Evolutionary conservation across 1,140 invertebrate species (phyloP).

Genomic region (Pseudobourletiella spinata): DNA sequence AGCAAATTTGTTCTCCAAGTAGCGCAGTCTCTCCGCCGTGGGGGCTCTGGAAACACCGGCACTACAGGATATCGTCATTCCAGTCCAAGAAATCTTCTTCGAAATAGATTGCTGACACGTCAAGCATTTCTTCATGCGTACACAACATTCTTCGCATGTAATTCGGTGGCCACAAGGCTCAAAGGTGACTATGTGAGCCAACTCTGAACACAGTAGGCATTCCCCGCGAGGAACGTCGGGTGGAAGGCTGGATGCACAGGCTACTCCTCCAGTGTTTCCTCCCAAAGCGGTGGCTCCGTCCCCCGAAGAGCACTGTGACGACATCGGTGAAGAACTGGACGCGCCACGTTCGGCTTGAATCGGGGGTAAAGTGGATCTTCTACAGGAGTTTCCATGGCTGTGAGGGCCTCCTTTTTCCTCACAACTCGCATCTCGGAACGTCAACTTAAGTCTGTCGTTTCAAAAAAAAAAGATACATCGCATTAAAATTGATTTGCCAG

Average conservation of each 20-base stretch:
- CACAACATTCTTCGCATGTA: conserved; percentile 64
- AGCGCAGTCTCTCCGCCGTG: conserved; percentile 56
- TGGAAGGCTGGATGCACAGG: background rate
- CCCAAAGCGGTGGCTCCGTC: too few relatives aligned
- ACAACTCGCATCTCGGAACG: background rate
- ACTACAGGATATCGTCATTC: conserved; percentile 5
- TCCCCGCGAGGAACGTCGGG: conserved; percentile 39
- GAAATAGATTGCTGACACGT: conserved; percentile 55
- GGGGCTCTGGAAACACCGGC: conserved; percentile 37
- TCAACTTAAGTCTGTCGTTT: background rate
- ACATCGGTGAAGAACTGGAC: too few relatives aligned
- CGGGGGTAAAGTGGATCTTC: too few relatives aligned
- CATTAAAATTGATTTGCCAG: too few relatives aligned
- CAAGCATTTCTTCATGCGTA: conserved; percentile 71
- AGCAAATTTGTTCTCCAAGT: conserved; percentile 72
- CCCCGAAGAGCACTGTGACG: too few relatives aligned
- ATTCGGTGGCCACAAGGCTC: conserved; percentile 67
- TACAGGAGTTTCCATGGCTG: background rate
- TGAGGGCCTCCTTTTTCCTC: background rate
- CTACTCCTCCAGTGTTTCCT: background rate
- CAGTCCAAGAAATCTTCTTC: conserved; percentile 27
- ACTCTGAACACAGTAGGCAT: conserved; percentile 64
- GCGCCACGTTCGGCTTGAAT: too few relatives aligned
- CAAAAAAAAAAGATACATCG: background rate
- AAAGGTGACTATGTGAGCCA: conserved; percentile 52